Evolutionary conservation across 2,888 invertebrate species (phyloP), one percentile per base, ranked within the genome.

Genomic region (Piscicola geometra): DNA sequence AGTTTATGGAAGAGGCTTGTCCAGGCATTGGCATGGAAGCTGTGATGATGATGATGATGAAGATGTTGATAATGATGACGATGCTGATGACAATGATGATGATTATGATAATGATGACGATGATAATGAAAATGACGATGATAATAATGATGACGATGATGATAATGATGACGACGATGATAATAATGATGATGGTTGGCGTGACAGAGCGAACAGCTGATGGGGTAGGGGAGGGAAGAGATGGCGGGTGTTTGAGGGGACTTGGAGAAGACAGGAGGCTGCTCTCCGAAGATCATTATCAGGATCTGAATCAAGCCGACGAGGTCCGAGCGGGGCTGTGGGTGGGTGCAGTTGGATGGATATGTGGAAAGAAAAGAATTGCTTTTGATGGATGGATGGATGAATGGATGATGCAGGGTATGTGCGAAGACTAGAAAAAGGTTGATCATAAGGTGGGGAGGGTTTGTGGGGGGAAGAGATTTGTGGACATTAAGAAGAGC

Each of bases 211-310:
- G 32, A 67, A 79, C 79, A 75, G 66, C 71, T 25, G 3, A 73
- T 36, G 21, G 79, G 78, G 41, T 79, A 79, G n/a, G 79, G 79
- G 21, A 56, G 66, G 21, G 56, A 50, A 2, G 77, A 32, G n/a
- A n/a, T n/a, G n/a, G n/a, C n/a, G 15, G 69, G 21, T 9, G 47
- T 64, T 3, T 68, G 35, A 12, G 71, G 36, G 9, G 75, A 76
- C 76, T 83, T 84, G 1, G 87, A 81, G 80, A 85, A 88, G 15
- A 99, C 96, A 1, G 99, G 99, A 75, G 97, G 97, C 81, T 92
- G 89, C 80, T 98, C 96, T 50, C 96, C 93, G 88, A 99, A 99
- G 0, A 93, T 92, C 77, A 91, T 89, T 91, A 96, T 92, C 76
- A 94, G 90, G 75, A 86, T 84, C 88, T 94, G 93, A 81, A 99